Percentiles rank a stretch among this genome's conserved stretches.
Evolutionary conservation across 2,797 vertebrate genomes (phyloP).

Genomic region (Pelochelys cantorii): DNA sequence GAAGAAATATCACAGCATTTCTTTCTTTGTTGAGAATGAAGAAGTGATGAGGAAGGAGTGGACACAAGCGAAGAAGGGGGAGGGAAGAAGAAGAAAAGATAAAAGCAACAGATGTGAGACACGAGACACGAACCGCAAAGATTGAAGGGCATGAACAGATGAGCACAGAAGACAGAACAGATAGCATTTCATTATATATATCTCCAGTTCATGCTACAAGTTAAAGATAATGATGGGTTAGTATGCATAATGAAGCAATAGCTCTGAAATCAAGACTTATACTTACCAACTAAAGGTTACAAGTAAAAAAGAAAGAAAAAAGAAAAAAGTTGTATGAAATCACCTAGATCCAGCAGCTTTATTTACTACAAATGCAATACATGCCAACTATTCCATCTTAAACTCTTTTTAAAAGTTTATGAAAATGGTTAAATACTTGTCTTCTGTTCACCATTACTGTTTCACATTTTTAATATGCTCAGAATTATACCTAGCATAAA

Average conservation of each 20-base stretch:
- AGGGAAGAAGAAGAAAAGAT: constrained; percentile 77
- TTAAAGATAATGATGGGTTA: constrained; percentile 78
- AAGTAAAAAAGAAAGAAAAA: constrained; percentile 72
- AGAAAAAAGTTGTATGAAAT: constrained; percentile 80
- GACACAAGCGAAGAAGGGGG: constrained; percentile 81
- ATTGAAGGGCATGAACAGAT: constrained; percentile 82
- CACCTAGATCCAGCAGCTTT: constrained; percentile 73
- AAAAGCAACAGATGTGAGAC: constrained; percentile 74
- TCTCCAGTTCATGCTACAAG: constrained; percentile 80
- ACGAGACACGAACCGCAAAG: constrained; percentile 78
- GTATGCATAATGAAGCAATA: constrained; percentile 74
- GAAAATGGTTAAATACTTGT: constrained; percentile 56
- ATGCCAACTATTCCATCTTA: constrained; percentile 59
- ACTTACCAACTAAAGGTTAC: constrained; percentile 83
- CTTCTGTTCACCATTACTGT: constrained; percentile 59
- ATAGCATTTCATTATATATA: constrained; percentile 77
- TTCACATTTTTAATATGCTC: background rate
- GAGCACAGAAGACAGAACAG: constrained; percentile 75
- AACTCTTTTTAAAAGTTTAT: constrained; percentile 37
- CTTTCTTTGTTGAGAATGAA: constrained; percentile 90
- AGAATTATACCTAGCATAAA: constrained; percentile 25
- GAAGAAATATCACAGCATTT: constrained; percentile 90
- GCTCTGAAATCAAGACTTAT: constrained; percentile 72
- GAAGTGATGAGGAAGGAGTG: constrained; percentile 84
- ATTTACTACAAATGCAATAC: constrained; percentile 61